Conservation (phyloP, 2,888 invertebrate species). For the Agrotis clavis region DNA sequence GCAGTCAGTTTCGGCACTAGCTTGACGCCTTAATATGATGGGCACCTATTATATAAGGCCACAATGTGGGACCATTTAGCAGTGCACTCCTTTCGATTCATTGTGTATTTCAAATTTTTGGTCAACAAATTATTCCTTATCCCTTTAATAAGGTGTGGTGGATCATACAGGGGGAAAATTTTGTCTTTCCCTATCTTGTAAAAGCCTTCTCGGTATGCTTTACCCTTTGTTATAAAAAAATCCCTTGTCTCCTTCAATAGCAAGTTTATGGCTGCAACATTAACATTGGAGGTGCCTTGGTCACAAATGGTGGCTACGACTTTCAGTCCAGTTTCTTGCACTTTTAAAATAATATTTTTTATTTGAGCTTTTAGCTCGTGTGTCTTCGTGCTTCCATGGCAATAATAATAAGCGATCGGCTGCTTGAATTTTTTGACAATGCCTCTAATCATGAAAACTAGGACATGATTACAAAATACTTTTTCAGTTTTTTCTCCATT, state of each 20-base stretch:
- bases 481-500: not conserved
- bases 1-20: not conserved
- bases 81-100: constrained; percentile 11
- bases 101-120: constrained; percentile 16
- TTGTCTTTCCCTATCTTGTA: constrained; percentile 10
- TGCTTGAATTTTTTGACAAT: constrained; percentile 11
- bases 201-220: constrained; percentile 6
- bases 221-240: constrained; percentile 6
- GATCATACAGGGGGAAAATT: constrained; percentile 32
- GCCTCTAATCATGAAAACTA: constrained; percentile 13
- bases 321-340: constrained; percentile 25
- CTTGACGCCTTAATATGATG: not conserved
- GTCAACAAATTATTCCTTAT: constrained; percentile 18
- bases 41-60: constrained; percentile 6
- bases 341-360: constrained; percentile 18
- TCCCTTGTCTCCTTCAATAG: constrained; percentile 22
- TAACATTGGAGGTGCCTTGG: constrained; percentile 43
- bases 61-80: constrained; percentile 34
- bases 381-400: constrained; percentile 10
- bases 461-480: constrained; percentile 16
- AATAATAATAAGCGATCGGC: constrained; percentile 4
- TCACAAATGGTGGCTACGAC: constrained; percentile 38
- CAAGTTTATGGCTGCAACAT: constrained; percentile 28
- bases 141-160: constrained; percentile 37
- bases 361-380: constrained; percentile 1